Conservation (phyloP, 1,140 invertebrate species). For the Leptonema lineaticorne region DNA sequence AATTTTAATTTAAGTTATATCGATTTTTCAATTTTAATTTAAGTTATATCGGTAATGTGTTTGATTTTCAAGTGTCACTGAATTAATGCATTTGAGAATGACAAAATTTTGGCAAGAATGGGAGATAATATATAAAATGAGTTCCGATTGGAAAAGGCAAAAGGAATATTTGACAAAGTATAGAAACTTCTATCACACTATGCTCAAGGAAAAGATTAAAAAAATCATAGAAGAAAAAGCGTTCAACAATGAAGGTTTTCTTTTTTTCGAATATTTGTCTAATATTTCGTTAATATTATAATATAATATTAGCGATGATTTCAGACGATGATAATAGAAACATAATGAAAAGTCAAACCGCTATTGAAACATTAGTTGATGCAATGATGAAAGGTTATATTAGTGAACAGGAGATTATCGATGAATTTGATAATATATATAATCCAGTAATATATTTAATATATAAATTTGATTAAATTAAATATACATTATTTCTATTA, state of each 20-base stretch:
- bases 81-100: constrained; percentile 16
- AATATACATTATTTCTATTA: too few species aligned
- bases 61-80: background rate
- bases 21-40: background rate
- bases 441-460: constrained; percentile 13
- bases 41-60: too few species aligned
- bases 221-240: background rate
- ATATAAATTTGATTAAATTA: background rate
- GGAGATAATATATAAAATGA: constrained; percentile 10
- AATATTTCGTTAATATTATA: background rate
- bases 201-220: constrained; percentile 6
- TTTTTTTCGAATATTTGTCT: background rate
- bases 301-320: background rate
- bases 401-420: background rate
- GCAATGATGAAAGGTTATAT: background rate
- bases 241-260: background rate
- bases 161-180: background rate
- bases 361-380: background rate
- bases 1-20: background rate
- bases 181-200: background rate
- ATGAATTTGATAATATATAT: constrained; percentile 18
- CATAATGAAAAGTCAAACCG: background rate
- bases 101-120: constrained; percentile 20
- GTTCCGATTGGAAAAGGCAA: background rate
- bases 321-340: background rate